Evolutionary conservation across 2,113 vertebrate species (phyloP), one percentile per base, ranked within the genome.

Genomic region (Origma solitaria): DNA sequence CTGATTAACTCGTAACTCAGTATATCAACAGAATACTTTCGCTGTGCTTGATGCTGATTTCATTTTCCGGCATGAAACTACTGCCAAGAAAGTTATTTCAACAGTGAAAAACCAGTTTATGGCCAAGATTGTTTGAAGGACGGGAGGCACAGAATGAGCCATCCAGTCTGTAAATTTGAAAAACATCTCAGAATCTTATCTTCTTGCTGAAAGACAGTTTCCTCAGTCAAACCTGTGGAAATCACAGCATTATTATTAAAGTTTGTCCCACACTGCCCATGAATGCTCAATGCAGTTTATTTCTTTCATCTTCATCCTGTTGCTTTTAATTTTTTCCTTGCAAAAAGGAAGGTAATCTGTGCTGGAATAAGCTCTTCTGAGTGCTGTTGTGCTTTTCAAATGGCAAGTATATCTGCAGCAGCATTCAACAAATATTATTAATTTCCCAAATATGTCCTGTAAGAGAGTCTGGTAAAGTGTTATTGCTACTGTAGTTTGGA

Each of bases 401-500:
- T 83, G 77, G 58, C 47, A 66, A 82, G 45, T 58, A 2, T 54
- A 73, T 90, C 75, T 94, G 79, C 68, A 78, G 56, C 47, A 83
- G 27, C 2, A 1, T 71, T 83, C 80, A 77, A 49, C 35, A 66
- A 94, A 83, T 51, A 92, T 85, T 93, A 44, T 85, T 93, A 44
- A 93, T 54, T 94, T 94, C 90, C 94, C 81, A 90, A 95, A 88
- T 77, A 71, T 60, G 60, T 90, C 57, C 64, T 92, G 47, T 80
- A 88, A 83, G 37, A 58, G 82, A 44, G 60, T 94, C 85, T 96
- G 88, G 62, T 88, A 70, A 83, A 96, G 76, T 78, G 87, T 90
- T 90, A 54, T n/a, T 86, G 91, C 94, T 95, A 80, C 95, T 88
- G 96, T 80, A 92, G 81, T 57, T 94, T 92, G 94, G 84, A 91